Base-by-base conservation (phyloP, 2,113 vertebrate genomes). In the Morone saxatilis region DNA sequence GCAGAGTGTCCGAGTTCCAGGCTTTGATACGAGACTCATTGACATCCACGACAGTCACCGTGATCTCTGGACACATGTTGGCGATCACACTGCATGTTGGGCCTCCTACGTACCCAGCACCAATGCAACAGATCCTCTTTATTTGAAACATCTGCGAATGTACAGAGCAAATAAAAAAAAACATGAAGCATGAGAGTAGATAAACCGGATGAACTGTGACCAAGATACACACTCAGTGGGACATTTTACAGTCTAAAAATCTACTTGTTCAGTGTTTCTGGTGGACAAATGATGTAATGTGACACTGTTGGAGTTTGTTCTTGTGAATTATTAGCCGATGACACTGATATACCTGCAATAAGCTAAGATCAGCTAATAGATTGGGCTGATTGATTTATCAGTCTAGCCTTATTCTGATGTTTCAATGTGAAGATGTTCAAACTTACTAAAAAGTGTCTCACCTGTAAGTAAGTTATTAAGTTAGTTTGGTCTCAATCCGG, bases 51-150 rank as follows among this genome's bases (percentile, higher is more conserved):
- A 96, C 96, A 0, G 98, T 99, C 51, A 99, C 98, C 4, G 92
- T 96, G 90, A 99, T 97, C 63, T 92, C 95, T 0, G 98, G 97
- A 76, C 98, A 99, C 98, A 99, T 99, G 1, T 97, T 96, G 0
- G 98, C 98, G 53, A 99, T 99, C 31, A 99, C 97, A 3, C 98
- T 99, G 84, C 98, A 99, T 0, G 98, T 99, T 7, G 98, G 98
- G 7, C 98, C 98, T 17, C 98, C 98, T 0, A 99, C 98, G 17
- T 99, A 99, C 40, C 98, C 98, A 0, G 98, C 98, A 6, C 98
- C 98, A 0, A 99, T 99, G 84, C 98, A 99, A 81, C 98, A 99
- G 79, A 99, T 98, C 93, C 95, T 97, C 93, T 96, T 98, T 71
- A 99, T 98, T 91, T 98, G 93, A 91, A 99, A 97, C 98, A 99